phyloP scores from a whole-genome alignment of 2,888 invertebrate species.

The Pandemis cinnamomeana region DNA sequence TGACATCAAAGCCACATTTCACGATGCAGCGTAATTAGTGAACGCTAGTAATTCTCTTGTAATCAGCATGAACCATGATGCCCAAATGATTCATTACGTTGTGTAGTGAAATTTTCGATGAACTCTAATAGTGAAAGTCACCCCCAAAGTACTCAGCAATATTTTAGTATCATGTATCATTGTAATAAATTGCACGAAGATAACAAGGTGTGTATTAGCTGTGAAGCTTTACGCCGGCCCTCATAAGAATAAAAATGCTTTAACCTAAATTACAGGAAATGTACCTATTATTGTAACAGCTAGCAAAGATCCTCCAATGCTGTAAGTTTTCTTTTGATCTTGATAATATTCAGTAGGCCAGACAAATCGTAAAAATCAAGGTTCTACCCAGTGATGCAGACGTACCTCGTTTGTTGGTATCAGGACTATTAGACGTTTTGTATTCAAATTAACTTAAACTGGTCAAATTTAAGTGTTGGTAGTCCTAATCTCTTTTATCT shows the following conservation, averaged over 20 bases:
- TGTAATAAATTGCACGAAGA: too few species aligned
- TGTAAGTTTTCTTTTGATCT: not conserved
- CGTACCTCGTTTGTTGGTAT: not conserved
- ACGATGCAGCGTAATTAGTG: constrained; percentile 33
- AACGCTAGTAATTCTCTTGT: constrained; percentile 25
- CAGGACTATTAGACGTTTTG: constrained; percentile 21
- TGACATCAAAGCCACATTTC: constrained; percentile 38
- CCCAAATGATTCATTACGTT: not conserved
- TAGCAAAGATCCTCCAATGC: not conserved
- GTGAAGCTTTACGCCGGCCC: too few species aligned
- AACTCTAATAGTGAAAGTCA: not conserved
- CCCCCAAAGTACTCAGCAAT: too few species aligned
- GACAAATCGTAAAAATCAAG: not conserved
- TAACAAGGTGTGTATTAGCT: too few species aligned
- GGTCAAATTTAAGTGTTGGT: constrained; percentile 33
- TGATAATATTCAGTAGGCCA: not conserved
- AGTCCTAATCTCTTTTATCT: constrained; percentile 40
- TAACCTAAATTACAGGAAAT: too few species aligned
- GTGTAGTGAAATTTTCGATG: not conserved
- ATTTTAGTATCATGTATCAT: too few species aligned
- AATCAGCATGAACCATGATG: not conserved
- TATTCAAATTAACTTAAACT: constrained; percentile 40
- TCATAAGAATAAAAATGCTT: too few species aligned
- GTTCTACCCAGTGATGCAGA: too few species aligned
- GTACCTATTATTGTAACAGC: not conserved